These are phyloP conservation scores for Plagodis pulveraria DNA, from an alignment of 2,888 invertebrate species.

Conservation along the genomic window DNA sequence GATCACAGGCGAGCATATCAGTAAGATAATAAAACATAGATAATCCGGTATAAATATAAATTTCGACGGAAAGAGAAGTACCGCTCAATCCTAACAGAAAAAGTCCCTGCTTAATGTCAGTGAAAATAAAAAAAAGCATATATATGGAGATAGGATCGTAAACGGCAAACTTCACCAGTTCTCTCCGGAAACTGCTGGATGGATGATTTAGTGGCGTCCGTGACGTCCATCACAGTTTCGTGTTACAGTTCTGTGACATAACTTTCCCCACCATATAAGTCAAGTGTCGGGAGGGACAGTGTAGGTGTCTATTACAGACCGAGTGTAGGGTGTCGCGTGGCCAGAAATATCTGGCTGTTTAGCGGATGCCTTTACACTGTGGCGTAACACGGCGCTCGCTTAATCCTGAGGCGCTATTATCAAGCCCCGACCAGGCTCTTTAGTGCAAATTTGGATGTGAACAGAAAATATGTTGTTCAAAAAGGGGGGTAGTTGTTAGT, in stretches of 20 bases:
- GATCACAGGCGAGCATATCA: no score
- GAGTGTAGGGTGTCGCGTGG: constrained; percentile 64
- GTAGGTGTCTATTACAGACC: constrained; percentile 66
- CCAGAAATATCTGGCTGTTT: constrained; percentile 75
- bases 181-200: constrained; percentile 28
- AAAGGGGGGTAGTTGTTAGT: no score
- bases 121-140: constrained; percentile 23
- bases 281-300: constrained; percentile 54
- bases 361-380: constrained; percentile 59
- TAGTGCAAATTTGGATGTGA: no score
- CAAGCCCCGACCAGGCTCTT: no score
- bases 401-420: no score
- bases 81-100: no score
- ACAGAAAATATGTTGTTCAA: no score
- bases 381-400: constrained; percentile 29
- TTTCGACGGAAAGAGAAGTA: no score
- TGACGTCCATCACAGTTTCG: constrained; percentile 45
- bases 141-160: constrained; percentile 24
- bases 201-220: constrained; percentile 42
- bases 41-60: no score
- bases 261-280: constrained; percentile 72
- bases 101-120: constrained; percentile 14
- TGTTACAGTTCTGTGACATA: constrained; percentile 57
- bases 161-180: constrained; percentile 19
- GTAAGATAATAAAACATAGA: no score